These are phyloP conservation scores for Drosophila nikananu DNA, from an alignment of 1,140 invertebrate species.

Conservation along the genomic window DNA sequence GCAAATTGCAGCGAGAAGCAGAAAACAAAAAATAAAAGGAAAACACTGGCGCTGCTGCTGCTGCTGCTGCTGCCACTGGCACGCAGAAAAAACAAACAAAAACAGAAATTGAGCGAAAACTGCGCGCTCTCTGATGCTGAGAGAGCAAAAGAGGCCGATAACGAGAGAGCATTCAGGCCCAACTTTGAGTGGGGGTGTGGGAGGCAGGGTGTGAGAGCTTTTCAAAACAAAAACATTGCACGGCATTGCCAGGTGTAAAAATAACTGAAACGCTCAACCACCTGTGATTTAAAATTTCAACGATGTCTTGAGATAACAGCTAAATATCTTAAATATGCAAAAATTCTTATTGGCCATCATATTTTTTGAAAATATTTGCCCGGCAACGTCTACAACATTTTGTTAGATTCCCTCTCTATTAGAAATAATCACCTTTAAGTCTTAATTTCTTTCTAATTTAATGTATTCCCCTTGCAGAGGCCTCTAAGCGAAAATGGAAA, in stretches of 20 bases:
- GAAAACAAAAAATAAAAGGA: conserved; percentile 48
- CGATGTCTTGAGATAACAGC: neutral
- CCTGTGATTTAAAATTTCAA: conserved; percentile 26
- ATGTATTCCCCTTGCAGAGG: conserved; percentile 56
- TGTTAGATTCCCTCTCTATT: too few species aligned
- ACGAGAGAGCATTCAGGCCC: neutral
- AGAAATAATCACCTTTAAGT: too few species aligned
- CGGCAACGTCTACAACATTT: too few species aligned
- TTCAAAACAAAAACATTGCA: conserved; percentile 57
- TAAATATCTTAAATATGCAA: neutral
- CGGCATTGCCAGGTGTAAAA: conserved; percentile 22
- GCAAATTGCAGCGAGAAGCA: conserved; percentile 56
- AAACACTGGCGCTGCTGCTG: conserved; percentile 28
- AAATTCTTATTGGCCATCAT: too few species aligned
- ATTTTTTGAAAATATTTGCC: neutral
- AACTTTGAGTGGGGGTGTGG: conserved; percentile 2
- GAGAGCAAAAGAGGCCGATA: conserved; percentile 24
- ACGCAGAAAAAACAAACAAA: conserved; percentile 58
- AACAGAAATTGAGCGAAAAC: conserved; percentile 49
- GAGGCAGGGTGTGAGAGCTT: conserved; percentile 22
- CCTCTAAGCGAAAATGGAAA: conserved; percentile 85
- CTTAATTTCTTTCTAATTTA: neutral
- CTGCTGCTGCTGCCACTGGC: conserved; percentile 29
- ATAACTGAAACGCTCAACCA: conserved; percentile 31
- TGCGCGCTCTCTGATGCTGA: conserved; percentile 71